Evolutionary conservation across 2,113 vertebrate species (phyloP), one percentile per base, ranked within the genome.

Genomic region (Cryptomyrus ogoouensis): DNA sequence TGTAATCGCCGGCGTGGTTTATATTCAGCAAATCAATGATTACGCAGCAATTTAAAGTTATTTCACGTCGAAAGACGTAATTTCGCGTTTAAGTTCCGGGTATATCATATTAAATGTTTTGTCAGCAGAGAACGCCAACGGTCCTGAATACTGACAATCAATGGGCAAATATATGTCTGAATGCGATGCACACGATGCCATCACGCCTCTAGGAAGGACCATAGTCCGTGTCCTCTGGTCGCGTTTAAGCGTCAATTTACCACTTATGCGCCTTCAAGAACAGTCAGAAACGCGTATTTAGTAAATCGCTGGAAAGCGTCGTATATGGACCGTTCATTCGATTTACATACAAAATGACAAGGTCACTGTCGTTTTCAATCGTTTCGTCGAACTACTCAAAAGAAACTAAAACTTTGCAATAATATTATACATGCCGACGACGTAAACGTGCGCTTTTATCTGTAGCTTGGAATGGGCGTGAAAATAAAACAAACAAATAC

Each of bases 381-480:
- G 10, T 46, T 52, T 62, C 39, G 53, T 8, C 39, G 39, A 62
- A 89, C 89, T 89, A 46, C 5, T 19, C 12, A 50, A 39, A 58
- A 85, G 31, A 80, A 89, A 53, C 88, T 80, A 83, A n/a, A 89
- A 89, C 52, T 89, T 89, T 47, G 80, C 50, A 31, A 39, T 62
- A 84, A 84, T 31, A 47, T 7, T 19, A 84, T 46, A 35, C 42
- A 21, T 47, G 21, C 39, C 17, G 24, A 56, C 50, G 39, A n/a
- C 44, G 6, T 31, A 46, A 19, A 88, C 53, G 52, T 31, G 24
- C 13, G 77, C 35, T 83, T 58, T n/a, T 44, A 53, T 58, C 35
- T 89, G 27, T 52, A 12, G 31, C 77, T 53, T 21, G 44, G n/a
- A 3, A 62, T 39, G 49, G 21, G 56, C 42, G 31, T 35, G 52